These are phyloP conservation scores for Anaspis maculata DNA, from an alignment of 2,888 invertebrate genomes.

Conservation along the genomic window DNA sequence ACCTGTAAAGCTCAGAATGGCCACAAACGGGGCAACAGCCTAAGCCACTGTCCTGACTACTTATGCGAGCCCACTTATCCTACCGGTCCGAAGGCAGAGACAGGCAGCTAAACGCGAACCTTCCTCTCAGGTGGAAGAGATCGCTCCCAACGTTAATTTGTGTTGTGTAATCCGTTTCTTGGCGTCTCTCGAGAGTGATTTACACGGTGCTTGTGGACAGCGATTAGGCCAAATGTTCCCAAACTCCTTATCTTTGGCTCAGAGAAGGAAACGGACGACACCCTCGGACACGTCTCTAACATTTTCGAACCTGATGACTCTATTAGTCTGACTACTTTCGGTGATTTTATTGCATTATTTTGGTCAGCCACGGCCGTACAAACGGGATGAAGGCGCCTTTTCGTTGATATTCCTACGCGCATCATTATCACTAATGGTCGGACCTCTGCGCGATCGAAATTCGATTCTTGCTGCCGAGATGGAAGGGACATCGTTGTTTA, in stretches of 20 bases:
- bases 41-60: constrained; percentile 33
- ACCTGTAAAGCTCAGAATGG: constrained; percentile 6
- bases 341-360: constrained; percentile 22
- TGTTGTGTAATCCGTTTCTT: constrained; percentile 18
- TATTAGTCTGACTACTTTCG: constrained; percentile 24
- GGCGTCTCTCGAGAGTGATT: constrained; percentile 27
- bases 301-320: constrained; percentile 36
- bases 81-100: constrained; percentile 32
- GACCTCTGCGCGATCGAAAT: no score
- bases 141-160: constrained; percentile 11
- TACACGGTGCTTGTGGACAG: constrained; percentile 34
- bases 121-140: constrained; percentile 2
- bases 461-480: no score
- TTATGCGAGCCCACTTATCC: constrained; percentile 34
- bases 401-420: no score
- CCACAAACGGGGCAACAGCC: constrained; percentile 12
- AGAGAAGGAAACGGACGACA: constrained; percentile 37
- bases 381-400: no score
- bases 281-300: constrained; percentile 37
- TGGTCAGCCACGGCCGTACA: no score
- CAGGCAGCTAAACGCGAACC: constrained; percentile 23
- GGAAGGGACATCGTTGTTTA: no score
- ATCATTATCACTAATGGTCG: no score
- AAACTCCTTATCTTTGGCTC: constrained; percentile 34
- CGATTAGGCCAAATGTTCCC: constrained; percentile 39